These are phyloP conservation scores for Scrobipalpa costella DNA, from an alignment of 2,888 invertebrate species.

Conservation along the genomic window DNA sequence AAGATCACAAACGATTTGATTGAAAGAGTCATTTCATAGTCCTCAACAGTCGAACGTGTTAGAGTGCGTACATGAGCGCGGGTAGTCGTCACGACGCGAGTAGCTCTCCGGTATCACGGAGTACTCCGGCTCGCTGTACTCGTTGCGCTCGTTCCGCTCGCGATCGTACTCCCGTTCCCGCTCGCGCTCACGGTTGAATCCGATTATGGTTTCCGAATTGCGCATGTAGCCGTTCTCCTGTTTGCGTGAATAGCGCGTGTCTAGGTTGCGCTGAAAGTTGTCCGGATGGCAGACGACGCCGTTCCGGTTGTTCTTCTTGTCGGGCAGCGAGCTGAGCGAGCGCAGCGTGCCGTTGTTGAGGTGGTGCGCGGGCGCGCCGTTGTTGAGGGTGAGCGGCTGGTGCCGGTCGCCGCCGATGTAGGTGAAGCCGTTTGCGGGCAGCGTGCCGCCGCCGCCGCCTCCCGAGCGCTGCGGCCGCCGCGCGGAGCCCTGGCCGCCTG, in stretches of 20 bases:
- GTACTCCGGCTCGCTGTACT: constrained; percentile 77
- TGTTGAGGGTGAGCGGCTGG: constrained; percentile 74
- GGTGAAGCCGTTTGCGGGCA: constrained; percentile 88
- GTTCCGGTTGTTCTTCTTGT: constrained; percentile 74
- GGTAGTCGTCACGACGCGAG: constrained; percentile 61
- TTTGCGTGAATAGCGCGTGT: constrained; percentile 74
- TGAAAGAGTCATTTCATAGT: constrained; percentile 50
- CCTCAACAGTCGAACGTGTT: constrained; percentile 80
- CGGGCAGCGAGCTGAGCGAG: constrained; percentile 57
- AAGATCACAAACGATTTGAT: constrained; percentile 73
- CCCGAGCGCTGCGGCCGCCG: constrained; percentile 77
- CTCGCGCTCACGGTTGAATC: constrained; percentile 58
- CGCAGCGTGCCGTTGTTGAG: constrained; percentile 78
- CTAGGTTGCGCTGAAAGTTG: constrained; percentile 76
- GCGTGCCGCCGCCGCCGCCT: constrained; percentile 80
- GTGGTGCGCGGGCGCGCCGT: constrained; percentile 74
- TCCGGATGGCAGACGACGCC: constrained; percentile 73
- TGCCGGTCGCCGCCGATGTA: constrained; percentile 86
- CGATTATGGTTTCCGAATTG: constrained; percentile 70
- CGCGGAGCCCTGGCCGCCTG: constrained; percentile 79
- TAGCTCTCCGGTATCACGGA: constrained; percentile 74
- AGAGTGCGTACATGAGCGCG: constrained; percentile 72
- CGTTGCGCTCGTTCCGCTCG: constrained; percentile 57
- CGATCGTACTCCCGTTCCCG: constrained; percentile 58
- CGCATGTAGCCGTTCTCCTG: constrained; percentile 78